Evolutionary conservation across 2,113 vertebrate genomes (phyloP).

Genomic region (Eidolon helvum): DNA sequence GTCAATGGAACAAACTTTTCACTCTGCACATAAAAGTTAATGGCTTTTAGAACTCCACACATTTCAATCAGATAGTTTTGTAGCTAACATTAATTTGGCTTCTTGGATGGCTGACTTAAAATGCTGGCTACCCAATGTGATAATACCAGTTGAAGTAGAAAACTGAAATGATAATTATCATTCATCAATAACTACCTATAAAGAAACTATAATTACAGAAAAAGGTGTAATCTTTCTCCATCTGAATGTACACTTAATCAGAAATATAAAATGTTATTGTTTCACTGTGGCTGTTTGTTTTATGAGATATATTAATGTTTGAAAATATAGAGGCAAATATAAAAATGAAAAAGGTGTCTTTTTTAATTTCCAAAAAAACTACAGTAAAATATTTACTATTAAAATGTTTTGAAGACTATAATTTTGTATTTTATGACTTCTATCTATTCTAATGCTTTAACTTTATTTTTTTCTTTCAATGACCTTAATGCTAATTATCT

Average conservation of each 20-base stretch:
- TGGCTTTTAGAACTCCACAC: constrained; percentile 55
- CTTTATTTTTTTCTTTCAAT: background rate
- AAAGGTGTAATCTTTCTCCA: background rate
- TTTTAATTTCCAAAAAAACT: background rate
- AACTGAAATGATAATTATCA: constrained; percentile 51
- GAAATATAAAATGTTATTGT: constrained; percentile 18
- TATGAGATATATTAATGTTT: constrained; percentile 26
- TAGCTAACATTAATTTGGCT: constrained; percentile 62
- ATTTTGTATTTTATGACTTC: background rate
- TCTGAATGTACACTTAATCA: background rate
- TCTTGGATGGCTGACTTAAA: constrained; percentile 56
- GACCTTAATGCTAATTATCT: background rate
- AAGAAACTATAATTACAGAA: constrained; percentile 38
- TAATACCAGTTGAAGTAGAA: constrained; percentile 49
- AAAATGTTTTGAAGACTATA: background rate
- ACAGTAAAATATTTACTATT: background rate
- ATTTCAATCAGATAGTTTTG: constrained; percentile 57
- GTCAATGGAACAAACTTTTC: constrained; percentile 65
- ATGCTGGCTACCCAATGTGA: background rate
- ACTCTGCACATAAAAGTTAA: constrained; percentile 66
- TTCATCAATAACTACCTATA: constrained; percentile 42
- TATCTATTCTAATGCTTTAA: background rate
- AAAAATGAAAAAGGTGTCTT: background rate
- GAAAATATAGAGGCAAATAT: constrained; percentile 9
- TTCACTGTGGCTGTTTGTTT: constrained; percentile 28